Evolutionary conservation across 2,888 invertebrate species (phyloP), one percentile per base, ranked within the genome.

Genomic region (Heterodera filipjevi): DNA sequence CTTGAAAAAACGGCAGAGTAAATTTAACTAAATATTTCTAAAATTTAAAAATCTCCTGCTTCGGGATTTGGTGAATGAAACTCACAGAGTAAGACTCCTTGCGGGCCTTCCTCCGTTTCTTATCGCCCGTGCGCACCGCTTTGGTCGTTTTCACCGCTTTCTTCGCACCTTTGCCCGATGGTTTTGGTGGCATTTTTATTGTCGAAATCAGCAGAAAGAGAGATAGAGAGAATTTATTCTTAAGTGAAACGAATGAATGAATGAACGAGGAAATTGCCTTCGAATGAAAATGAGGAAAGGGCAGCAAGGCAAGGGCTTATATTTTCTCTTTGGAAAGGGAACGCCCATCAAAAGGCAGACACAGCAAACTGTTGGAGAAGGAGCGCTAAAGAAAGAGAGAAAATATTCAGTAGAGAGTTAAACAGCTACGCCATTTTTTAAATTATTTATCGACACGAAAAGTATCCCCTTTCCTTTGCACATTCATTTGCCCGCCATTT

Each of bases 51-150:
- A n/a, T n/a, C n/a, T n/a, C 86, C 82, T 86, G 91, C 84, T 92
- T 91, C 80, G 93, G 86, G 6, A 93, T 89, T 83, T 92, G 93
- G 90, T 92, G 93, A 19, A 93, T 90, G 88, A 91, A 91, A 39
- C 39, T 39, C 80, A 90, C 90, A 35, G 83, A 84, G 83, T 87
- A 86, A 59, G 87, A 85, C 82, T 86, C 87, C 84, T 86, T 87
- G 72, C 86, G 80, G 77, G 82, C 78, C 81, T 86, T 82, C 71
- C 81, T 81, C 59, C 82, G 80, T 83, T 87, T 87, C 84, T 88
- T 87, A 78, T 85, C 86, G 71, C 83, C 86, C 76, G 81, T 81
- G 64, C 84, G 81, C 77, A 81, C 82, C 64, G 81, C 78, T 81
- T 87, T 87, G 79, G 81, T 81, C 44, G 84, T 77, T 81, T 87